A percentile compares a stretch with the other conserved stretches of the same genome.
Evolutionary conservation across 2,888 invertebrate species (phyloP).

Genomic region (Megalurothrips usitatus): DNA sequence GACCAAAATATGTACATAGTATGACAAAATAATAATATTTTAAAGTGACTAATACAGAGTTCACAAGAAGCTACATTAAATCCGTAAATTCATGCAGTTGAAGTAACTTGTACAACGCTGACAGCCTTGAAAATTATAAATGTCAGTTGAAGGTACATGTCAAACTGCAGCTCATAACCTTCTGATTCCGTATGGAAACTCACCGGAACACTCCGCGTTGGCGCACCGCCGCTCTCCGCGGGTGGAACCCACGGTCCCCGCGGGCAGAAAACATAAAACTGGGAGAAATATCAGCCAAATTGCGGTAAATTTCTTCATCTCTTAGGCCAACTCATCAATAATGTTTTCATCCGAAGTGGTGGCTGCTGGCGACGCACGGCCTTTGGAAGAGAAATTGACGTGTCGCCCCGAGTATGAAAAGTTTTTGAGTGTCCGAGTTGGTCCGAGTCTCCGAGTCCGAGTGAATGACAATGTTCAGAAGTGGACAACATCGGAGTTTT

Average conservation of each 20-base stretch:
- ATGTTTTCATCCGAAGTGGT: constrained; percentile 8
- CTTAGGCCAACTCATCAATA: constrained; percentile 14
- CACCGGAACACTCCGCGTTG: background rate
- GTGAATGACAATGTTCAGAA: too few relatives aligned
- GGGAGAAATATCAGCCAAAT: background rate
- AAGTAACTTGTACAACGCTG: background rate
- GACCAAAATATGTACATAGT: background rate
- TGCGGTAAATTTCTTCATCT: constrained; percentile 6
- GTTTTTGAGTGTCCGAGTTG: too few relatives aligned
- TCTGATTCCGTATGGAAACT: background rate
- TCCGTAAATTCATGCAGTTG: too few relatives aligned
- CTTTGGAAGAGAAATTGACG: background rate
- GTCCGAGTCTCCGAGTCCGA: too few relatives aligned
- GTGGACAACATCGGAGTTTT: too few relatives aligned
- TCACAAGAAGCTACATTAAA: background rate
- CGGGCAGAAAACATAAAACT: background rate
- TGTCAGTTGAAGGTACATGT: background rate
- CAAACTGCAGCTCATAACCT: background rate
- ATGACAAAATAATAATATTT: background rate
- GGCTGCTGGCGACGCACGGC: background rate
- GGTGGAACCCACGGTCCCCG: background rate
- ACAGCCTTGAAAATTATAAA: background rate
- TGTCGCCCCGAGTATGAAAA: too few relatives aligned
- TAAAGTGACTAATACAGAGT: background rate
- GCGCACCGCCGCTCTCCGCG: background rate